These are phyloP conservation scores for Pseudomyrmex cubaensis DNA, from an alignment of 1,140 invertebrate species.

Conservation along the genomic window DNA sequence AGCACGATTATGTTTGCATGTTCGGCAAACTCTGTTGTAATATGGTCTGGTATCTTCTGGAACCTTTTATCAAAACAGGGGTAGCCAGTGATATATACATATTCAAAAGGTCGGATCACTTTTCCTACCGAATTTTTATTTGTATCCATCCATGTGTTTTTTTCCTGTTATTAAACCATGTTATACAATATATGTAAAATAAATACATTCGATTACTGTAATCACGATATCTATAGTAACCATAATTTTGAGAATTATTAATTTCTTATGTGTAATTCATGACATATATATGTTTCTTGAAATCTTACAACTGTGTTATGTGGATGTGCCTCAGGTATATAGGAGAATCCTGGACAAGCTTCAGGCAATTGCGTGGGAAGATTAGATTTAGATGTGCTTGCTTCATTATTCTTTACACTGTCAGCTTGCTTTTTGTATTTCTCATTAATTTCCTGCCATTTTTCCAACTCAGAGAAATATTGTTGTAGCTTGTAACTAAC, in stretches of 20 bases:
- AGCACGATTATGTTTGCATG: conserved; percentile 15
- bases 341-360: conserved; percentile 11
- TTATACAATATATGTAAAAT: not conserved
- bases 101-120: conserved; percentile 1
- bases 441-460: conserved; percentile 17
- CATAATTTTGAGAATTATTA: no score
- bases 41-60: conserved; percentile 19
- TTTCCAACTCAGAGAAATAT: not conserved
- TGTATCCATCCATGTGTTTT: conserved; percentile 8
- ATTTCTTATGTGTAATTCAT: not conserved
- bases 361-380: conserved; percentile 11
- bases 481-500: conserved; percentile 15
- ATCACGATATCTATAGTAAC: no score
- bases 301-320: conserved; percentile 30
- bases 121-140: not conserved
- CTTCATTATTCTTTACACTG: not conserved
- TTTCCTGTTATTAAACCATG: conserved; percentile 4
- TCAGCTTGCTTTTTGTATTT: not conserved
- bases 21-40: conserved; percentile 31
- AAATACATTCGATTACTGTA: no score
- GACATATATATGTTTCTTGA: not conserved
- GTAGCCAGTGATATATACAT: conserved; percentile 22
- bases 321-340: not conserved
- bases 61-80: conserved; percentile 8
- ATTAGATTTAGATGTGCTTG: not conserved